A percentile compares a stretch with the other conserved stretches of the same genome.
These are phyloP conservation scores for Crenichthys baileyi DNA, from an alignment of 2,797 vertebrate species.

Conservation along the genomic window DNA sequence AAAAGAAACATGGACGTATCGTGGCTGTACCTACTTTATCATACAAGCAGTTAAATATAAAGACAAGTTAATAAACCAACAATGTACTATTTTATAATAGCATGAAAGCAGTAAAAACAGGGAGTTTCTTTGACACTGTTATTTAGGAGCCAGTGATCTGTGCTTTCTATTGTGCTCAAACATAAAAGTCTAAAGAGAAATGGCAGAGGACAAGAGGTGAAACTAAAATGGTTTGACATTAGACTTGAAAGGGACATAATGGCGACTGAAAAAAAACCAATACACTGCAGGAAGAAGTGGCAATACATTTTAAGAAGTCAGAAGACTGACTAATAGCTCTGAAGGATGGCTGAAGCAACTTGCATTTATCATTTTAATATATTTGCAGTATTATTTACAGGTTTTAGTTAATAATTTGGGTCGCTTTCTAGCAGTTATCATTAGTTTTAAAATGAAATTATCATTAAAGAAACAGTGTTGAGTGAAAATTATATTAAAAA, in stretches of 20 bases:
- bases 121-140: neutral
- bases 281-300: conserved; percentile 8
- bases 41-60: neutral
- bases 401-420: neutral
- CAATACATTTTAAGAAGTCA: neutral
- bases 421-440: neutral
- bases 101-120: neutral
- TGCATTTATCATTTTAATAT: conserved; percentile 20
- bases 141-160: conserved; percentile 8
- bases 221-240: conserved; percentile 43
- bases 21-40: neutral
- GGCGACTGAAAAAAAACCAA: conserved; percentile 33
- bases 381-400: neutral
- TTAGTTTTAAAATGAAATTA: neutral
- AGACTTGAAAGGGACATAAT: conserved; percentile 39
- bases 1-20: conserved; percentile 15
- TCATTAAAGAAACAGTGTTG: neutral
- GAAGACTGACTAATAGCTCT: neutral
- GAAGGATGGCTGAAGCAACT: neutral
- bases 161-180: conserved; percentile 17
- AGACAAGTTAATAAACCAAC: neutral
- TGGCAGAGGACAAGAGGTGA: conserved; percentile 24
- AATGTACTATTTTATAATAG: neutral
- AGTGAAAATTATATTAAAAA: no score
- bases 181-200: conserved; percentile 31